Evolutionary conservation across 2,888 invertebrate genomes (phyloP), one percentile per base, ranked within the genome.

Genomic region (Drosophila paranaensis): DNA sequence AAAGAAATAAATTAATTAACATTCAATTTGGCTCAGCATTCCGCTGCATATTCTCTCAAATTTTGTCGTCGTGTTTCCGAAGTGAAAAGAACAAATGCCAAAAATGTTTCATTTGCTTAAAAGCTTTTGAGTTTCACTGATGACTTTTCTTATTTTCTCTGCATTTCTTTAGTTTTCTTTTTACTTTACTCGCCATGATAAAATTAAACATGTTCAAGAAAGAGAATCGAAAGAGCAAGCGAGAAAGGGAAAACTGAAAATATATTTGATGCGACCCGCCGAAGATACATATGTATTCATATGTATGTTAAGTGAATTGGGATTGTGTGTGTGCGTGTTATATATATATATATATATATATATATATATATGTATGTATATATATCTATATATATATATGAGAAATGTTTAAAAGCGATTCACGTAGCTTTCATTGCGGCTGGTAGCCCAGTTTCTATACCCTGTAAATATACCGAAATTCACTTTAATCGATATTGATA

Each of bases 41-140:
- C 46, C 6, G 48, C 33, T 50, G 50, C 33, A 50, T 33, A 4
- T 30, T 30, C 11, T 43, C 13, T 50, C 13, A 4, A 50, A 33
- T 42, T 25, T 50, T n/a, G 10, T 39, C 27, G 20, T 20, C 20
- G 20, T 20, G 8, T 25, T 43, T 43, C 30, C 8, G 37, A 25
- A 45, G 56, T 40, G 30, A 30, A 60, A 63, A 56, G 57, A 68
- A 67, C 50, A 33, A 42, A 77, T 82, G 50, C 48, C 50, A 66
- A 77, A 82, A 77, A 79, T 70, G 70, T 83, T 89, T 89, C 81
- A 87, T 87, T 89, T 90, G 63, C 71, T 61, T 90, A 75, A 87
- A 87, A 90, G 87, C 90, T 90, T 82, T 79, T 57, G 45, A 72
- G 65, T 65, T 81, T 77, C 57, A 57, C 60, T 73, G 77, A 71